These are phyloP conservation scores for Drosophila picticornis DNA, from an alignment of 2,888 invertebrate species.

Conservation along the genomic window DNA sequence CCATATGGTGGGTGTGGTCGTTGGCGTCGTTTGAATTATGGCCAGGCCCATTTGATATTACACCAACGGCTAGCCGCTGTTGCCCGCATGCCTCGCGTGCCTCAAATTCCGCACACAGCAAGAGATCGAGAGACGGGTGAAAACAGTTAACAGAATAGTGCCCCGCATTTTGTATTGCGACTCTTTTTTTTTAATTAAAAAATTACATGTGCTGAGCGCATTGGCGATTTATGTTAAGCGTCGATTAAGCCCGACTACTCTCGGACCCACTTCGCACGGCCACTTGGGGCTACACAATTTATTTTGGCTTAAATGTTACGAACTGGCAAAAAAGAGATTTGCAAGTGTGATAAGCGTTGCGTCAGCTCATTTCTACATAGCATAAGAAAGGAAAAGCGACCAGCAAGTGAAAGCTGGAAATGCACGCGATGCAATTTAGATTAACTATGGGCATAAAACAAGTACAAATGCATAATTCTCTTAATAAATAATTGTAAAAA, in stretches of 20 bases:
- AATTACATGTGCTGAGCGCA: conserved; percentile 67
- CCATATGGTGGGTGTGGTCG: conserved; percentile 62
- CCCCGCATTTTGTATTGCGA: conserved; percentile 46
- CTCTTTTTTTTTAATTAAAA: conserved; percentile 43
- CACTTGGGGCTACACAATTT: conserved; percentile 39
- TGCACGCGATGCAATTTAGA: not conserved
- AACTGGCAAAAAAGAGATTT: conserved; percentile 35
- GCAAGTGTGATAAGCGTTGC: conserved; percentile 57
- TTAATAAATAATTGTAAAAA: not conserved
- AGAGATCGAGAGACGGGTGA: not conserved
- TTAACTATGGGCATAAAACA: not conserved
- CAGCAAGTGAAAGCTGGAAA: not conserved
- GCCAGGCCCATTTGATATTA: conserved; percentile 54
- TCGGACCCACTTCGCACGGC: conserved; percentile 1
- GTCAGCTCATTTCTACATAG: conserved; percentile 47
- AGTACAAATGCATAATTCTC: not conserved
- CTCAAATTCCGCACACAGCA: conserved; percentile 1
- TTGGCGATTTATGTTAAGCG: conserved; percentile 73
- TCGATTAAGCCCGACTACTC: conserved; percentile 57
- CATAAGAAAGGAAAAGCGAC: conserved; percentile 2
- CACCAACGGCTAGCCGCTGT: conserved; percentile 19
- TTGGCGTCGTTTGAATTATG: conserved; percentile 64
- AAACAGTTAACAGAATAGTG: conserved; percentile 34
- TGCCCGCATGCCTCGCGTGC: conserved; percentile 18
- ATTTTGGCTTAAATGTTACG: conserved; percentile 64